Percentiles rank a stretch among this genome's conserved stretches.
Conservation (phyloP, 2,888 invertebrate species). For the Synergus umbraculus region DNA sequence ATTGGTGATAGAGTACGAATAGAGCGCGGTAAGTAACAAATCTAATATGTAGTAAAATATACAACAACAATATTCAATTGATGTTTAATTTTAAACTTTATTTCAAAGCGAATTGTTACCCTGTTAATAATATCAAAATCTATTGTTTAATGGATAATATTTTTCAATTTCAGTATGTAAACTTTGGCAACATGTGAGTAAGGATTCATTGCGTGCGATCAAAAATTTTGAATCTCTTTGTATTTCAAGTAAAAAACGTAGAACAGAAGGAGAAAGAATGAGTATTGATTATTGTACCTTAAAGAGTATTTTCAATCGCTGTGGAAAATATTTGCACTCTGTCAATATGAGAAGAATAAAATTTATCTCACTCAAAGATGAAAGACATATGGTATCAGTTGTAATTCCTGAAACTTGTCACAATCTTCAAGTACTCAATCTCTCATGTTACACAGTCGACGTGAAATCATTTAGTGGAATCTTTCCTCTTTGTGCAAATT, state of each 20-base stretch:
- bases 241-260: background rate
- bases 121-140: background rate
- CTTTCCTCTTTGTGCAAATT: background rate
- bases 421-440: background rate
- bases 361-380: no score
- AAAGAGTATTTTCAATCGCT: background rate
- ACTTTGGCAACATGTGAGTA: constrained; percentile 2
- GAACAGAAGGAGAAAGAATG: no score
- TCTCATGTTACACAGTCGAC: background rate
- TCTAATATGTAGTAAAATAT: background rate
- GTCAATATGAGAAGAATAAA: background rate
- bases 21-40: background rate
- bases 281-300: background rate
- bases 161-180: background rate
- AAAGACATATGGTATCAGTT: background rate
- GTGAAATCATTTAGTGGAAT: background rate
- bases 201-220: background rate
- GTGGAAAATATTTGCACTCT: background rate
- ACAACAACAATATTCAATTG: background rate
- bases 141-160: background rate
- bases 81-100: background rate
- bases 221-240: background rate
- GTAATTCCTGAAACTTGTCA: background rate
- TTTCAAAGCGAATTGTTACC: no score
- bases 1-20: background rate